Percentiles rank a stretch among this genome's conserved stretches.
Conservation (phyloP, 2,113 vertebrate genomes). For the Ranitomeya imitator region DNA sequence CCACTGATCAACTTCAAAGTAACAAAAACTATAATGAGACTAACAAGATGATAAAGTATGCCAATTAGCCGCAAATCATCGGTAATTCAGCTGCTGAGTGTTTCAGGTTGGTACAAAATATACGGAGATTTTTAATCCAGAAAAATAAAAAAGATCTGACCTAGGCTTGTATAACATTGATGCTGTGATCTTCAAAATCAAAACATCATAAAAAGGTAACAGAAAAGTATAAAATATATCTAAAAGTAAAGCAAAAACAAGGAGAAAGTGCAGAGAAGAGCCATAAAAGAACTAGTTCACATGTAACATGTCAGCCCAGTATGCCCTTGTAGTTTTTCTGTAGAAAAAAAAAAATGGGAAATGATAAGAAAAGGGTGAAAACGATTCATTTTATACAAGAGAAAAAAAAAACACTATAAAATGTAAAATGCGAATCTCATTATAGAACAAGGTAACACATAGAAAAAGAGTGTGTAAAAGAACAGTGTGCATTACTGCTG, state of each 20-base stretch:
- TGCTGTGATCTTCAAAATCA: not conserved
- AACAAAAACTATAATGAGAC: conserved; percentile 16
- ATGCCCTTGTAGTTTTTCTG: no score
- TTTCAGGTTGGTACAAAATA: not conserved
- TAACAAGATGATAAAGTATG: conserved; percentile 13
- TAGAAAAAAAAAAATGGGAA: no score
- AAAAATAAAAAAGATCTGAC: not conserved
- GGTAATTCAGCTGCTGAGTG: not conserved
- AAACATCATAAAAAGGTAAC: not conserved
- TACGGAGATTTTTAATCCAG: not conserved
- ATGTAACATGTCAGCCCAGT: no score
- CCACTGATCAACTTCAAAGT: conserved; percentile 15
- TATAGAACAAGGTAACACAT: no score
- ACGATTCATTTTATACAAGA: no score
- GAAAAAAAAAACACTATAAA: no score
- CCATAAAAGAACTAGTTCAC: no score
- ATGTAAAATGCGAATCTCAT: no score
- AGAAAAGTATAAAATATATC: not conserved
- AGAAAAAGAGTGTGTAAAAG: no score
- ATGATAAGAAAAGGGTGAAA: no score
- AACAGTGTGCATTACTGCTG: no score
- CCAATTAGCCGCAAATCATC: not conserved
- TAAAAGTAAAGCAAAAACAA: not conserved
- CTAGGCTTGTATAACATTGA: not conserved
- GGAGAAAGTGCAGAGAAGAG: no score